Evolutionary conservation across 2,888 invertebrate genomes (phyloP).

Genomic region (Flexamia atlantica): DNA sequence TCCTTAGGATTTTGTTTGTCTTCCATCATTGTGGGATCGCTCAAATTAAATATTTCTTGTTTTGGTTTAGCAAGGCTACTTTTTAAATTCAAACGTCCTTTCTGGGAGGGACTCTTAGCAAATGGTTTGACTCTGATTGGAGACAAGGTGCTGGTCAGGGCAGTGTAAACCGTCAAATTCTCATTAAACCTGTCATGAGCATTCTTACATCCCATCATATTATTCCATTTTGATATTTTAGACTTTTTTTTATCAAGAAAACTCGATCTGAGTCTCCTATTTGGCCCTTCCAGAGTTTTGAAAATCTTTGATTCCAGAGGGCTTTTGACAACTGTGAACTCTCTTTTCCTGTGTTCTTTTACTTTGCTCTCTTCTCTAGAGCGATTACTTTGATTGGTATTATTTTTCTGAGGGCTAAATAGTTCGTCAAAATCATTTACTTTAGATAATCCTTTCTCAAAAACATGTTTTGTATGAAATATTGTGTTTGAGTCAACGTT

Average conservation of each 20-base stretch:
- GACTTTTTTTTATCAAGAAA: background rate
- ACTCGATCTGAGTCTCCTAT: background rate
- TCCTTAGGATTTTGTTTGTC: background rate
- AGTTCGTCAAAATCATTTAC: background rate
- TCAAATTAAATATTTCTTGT: background rate
- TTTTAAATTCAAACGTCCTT: background rate
- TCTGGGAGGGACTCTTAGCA: background rate
- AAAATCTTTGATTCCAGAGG: background rate
- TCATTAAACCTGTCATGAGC: background rate
- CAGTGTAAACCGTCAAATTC: background rate
- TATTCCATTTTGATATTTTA: conserved; percentile 8
- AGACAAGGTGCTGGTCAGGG: background rate
- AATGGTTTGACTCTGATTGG: background rate
- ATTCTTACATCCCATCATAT: background rate
- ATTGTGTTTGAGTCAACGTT: background rate
- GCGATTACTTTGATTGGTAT: background rate
- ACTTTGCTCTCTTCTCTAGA: background rate
- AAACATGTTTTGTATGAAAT: background rate
- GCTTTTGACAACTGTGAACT: background rate
- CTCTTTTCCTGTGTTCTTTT: background rate
- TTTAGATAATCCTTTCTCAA: background rate
- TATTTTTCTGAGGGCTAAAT: background rate
- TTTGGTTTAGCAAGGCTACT: background rate
- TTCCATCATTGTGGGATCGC: background rate
- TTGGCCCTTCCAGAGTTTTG: conserved; percentile 3